These are phyloP conservation scores for Dryocosmus kuriphilus DNA, from an alignment of 2,888 invertebrate genomes.

Conservation along the genomic window DNA sequence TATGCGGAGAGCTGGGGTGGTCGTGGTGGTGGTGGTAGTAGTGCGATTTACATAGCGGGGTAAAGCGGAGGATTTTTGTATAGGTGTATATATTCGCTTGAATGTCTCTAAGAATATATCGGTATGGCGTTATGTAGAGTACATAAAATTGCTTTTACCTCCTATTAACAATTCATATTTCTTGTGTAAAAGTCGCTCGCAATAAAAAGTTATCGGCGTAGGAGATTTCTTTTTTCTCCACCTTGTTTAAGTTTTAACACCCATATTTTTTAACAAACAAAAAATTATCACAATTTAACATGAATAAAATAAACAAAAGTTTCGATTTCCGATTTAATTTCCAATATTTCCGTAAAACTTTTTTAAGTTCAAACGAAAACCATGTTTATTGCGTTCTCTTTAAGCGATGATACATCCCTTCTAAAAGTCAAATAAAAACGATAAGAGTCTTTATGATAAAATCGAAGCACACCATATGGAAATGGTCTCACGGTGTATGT, in stretches of 20 bases:
- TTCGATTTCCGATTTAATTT: no score
- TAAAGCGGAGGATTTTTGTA: slow-evolving; percentile 48
- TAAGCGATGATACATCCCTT: neutral
- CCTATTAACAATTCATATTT: slow-evolving; percentile 77
- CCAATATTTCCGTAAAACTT: neutral
- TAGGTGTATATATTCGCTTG: slow-evolving; percentile 33
- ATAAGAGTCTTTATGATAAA: slow-evolving; percentile 4
- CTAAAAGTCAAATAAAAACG: neutral
- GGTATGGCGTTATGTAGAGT: slow-evolving; percentile 72
- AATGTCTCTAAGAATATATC: slow-evolving; percentile 68
- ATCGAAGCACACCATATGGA: neutral
- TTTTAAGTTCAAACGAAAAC: no score
- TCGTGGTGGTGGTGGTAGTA: slow-evolving; percentile 49
- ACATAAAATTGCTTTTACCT: slow-evolving; percentile 77
- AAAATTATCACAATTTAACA: no score
- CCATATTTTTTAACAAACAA: neutral
- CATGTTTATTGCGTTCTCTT: neutral
- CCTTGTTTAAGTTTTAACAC: neutral
- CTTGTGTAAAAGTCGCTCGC: slow-evolving; percentile 70
- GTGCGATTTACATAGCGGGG: slow-evolving; percentile 69
- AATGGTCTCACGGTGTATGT: neutral
- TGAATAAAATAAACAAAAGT: no score
- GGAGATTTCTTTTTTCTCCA: slow-evolving; percentile 61
- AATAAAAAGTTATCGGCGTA: slow-evolving; percentile 73
- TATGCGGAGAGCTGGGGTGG: slow-evolving; percentile 66